phyloP scores from a whole-genome alignment of 2,888 invertebrate species.

The Parnassius glacialis region DNA sequence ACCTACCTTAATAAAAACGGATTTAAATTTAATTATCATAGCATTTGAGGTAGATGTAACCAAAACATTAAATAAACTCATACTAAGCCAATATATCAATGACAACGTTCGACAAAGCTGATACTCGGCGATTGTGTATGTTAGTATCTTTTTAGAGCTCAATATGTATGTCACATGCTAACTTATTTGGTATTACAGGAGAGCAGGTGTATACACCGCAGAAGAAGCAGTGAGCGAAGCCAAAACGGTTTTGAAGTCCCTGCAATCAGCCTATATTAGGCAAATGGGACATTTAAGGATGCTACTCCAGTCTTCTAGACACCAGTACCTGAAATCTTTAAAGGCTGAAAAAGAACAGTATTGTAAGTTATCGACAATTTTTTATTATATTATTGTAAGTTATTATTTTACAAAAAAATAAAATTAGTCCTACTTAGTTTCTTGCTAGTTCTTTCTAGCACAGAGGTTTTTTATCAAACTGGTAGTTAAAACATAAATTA shows the following conservation, averaged over 20 bases:
- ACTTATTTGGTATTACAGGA: constrained; percentile 72
- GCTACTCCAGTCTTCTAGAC: constrained; percentile 85
- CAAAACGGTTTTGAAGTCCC: constrained; percentile 85
- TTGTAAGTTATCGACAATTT: constrained; percentile 72
- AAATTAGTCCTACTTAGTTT: too few species aligned
- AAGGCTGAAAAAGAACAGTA: constrained; percentile 90
- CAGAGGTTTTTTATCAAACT: too few species aligned
- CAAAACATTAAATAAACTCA: too few species aligned
- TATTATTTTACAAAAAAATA: too few species aligned
- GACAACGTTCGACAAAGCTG: too few species aligned
- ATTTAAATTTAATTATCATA: too few species aligned
- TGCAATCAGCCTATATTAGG: constrained; percentile 90
- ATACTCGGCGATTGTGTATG: background rate
- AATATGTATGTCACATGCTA: background rate
- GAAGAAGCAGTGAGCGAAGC: constrained; percentile 92
- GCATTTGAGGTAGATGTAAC: too few species aligned
- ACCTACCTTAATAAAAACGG: too few species aligned
- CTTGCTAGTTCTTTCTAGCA: too few species aligned
- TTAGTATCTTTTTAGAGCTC: background rate
- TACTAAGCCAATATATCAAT: too few species aligned
- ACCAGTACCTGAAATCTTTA: constrained; percentile 86
- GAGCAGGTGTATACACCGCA: constrained; percentile 93
- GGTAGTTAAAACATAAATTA: too few species aligned
- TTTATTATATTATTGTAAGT: background rate
- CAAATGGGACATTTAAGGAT: constrained; percentile 90